Base-by-base conservation (phyloP, 37 sponge, comb jelly and placozoan species). In the Bolinopsis microptera region DNA sequence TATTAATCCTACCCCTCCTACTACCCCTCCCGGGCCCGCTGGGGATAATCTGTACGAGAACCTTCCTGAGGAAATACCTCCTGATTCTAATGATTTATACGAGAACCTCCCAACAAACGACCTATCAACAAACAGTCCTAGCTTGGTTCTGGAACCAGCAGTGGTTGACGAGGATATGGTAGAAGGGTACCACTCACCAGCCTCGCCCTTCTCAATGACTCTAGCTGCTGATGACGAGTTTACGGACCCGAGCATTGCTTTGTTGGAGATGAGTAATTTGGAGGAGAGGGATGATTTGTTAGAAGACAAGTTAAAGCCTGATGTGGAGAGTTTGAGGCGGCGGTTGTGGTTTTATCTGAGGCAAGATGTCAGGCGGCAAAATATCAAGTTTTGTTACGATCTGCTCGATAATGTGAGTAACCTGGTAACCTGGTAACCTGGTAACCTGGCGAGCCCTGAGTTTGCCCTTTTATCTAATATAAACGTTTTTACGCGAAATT, bases 201-300 rank as follows among this genome's bases (percentile, higher is more conserved):
- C 74, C 30, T 28, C 74, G 2, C 74, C 74, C 3, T 24, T 72
- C 30, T 48, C 61, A 5, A 48, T 48, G 61, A 18, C 61, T 13
- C 13, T 48, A 13, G 61, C 5, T 48, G 74, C 22, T 9, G 74
- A 24, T 2, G 74, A 72, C 30, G 31, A 30, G 74, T 24, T 24
- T n/a, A 28, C 3, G 5, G 74, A 30, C 74, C 26, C 30, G 26
- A 72, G 74, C 18, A 28, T 28, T n/a, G 74, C 26, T 3, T 32
- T 82, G 83, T 23, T 82, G 83, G 83, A 82, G 35, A 82, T 82
- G 38, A 82, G 83, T 82, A 82, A 82, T 82, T 9, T 82, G 23
- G 83, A 31, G 37, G 83, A 82, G 38, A 18, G 31, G 38, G 83
- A 82, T 32, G 83, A 82, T 82, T 35, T 82, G 38, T 35, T 82